Evolutionary conservation across 64 coral and sea anemone species (phyloP).

Genomic region (Stichodactyla helianthus): DNA sequence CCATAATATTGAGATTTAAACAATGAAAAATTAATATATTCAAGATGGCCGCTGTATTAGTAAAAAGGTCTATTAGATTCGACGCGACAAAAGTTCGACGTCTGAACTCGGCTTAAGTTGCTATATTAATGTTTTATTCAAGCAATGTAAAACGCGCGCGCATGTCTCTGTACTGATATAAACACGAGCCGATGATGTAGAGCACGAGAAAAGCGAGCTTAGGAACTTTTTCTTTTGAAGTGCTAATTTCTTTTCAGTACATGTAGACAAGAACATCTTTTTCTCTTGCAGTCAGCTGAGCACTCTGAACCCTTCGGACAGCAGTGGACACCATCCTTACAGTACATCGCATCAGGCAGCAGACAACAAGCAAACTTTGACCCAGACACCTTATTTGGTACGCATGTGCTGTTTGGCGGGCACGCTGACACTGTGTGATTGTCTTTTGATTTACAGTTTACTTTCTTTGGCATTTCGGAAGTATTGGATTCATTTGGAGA

Average conservation of each 20-base stretch:
- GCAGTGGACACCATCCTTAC: constrained; percentile 5
- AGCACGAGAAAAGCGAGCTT: no score
- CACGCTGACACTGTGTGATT: constrained; percentile 19
- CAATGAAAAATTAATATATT: no score
- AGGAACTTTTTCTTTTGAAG: no score
- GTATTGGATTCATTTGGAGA: background rate
- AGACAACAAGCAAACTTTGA: constrained; percentile 24
- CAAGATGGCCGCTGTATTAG: no score
- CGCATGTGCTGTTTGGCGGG: constrained; percentile 21
- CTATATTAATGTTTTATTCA: no score
- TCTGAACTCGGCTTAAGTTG: no score
- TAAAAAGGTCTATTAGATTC: no score
- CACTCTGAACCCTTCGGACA: constrained; percentile 16
- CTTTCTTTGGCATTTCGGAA: background rate
- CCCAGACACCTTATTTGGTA: background rate
- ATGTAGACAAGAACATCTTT: constrained; percentile 4
- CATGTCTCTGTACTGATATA: no score
- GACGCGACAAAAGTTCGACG: no score
- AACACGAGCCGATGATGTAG: no score
- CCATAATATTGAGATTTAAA: no score
- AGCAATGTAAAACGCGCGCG: no score
- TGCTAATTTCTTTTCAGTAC: background rate
- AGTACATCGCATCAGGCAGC: background rate
- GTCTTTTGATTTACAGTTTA: background rate
- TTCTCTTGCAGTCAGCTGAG: constrained; percentile 8